Evolutionary conservation across 2,797 vertebrate species (phyloP).

Genomic region (Pampus argenteus): DNA sequence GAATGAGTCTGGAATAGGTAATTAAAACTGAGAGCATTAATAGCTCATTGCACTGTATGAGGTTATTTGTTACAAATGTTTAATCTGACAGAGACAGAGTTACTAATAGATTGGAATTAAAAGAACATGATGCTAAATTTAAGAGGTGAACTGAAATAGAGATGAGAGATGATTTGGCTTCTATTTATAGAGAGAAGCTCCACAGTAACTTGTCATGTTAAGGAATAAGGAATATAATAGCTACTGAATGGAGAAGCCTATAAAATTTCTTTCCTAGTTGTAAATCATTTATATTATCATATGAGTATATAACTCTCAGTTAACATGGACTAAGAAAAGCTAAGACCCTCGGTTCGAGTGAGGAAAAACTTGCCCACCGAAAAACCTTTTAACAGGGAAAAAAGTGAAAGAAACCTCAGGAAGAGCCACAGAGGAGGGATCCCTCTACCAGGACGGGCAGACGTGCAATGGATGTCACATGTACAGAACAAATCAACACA

Average conservation of each 20-base stretch:
- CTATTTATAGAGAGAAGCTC: slow-evolving; percentile 69
- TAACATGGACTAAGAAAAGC: slow-evolving; percentile 24
- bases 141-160: slow-evolving; percentile 73
- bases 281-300: slow-evolving; percentile 66
- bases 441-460: no score
- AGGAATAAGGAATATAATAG: slow-evolving; percentile 69
- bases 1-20: slow-evolving; percentile 28
- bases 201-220: slow-evolving; percentile 59
- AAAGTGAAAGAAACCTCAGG: no score
- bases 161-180: slow-evolving; percentile 67
- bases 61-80: slow-evolving; percentile 69
- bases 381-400: no score
- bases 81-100: slow-evolving; percentile 50
- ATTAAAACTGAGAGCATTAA: slow-evolving; percentile 53
- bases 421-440: no score
- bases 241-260: slow-evolving; percentile 57
- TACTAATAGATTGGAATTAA: slow-evolving; percentile 50
- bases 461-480: no score
- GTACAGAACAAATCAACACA: no score
- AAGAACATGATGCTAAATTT: slow-evolving; percentile 68
- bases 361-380: no score
- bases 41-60: slow-evolving; percentile 42
- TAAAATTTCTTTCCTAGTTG: slow-evolving; percentile 43
- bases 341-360: no score
- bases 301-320: slow-evolving; percentile 51